Conservation (phyloP, 1,140 invertebrate species). For the Pseudomyrmex pallidus region DNA sequence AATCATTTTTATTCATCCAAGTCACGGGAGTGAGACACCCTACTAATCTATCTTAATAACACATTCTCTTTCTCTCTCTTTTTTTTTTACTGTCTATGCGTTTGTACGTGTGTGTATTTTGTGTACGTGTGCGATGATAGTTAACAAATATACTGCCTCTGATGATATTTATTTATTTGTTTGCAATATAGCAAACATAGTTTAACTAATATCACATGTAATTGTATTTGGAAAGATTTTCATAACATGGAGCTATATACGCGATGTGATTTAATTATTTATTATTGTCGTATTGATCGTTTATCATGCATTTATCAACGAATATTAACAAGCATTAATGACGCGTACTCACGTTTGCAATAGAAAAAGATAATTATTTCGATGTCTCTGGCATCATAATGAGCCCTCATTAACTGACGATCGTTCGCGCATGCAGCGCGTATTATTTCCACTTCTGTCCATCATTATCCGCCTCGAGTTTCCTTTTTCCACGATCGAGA, state of each 20-base stretch:
- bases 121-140: too few species aligned
- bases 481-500: slow-evolving; percentile 17
- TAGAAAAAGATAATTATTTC: slow-evolving; percentile 53
- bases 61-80: background rate
- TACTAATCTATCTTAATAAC: slow-evolving; percentile 23
- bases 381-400: slow-evolving; percentile 48
- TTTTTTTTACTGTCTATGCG: too few species aligned
- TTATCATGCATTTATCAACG: slow-evolving; percentile 33
- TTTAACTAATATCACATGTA: slow-evolving; percentile 7
- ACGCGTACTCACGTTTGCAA: slow-evolving; percentile 18
- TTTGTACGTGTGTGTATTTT: too few species aligned
- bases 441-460: slow-evolving; percentile 46
- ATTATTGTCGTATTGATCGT: slow-evolving; percentile 5
- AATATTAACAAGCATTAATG: slow-evolving; percentile 31
- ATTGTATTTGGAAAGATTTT: slow-evolving; percentile 22
- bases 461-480: slow-evolving; percentile 45
- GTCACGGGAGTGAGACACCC: slow-evolving; percentile 2
- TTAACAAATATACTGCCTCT: too few species aligned
- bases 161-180: background rate
- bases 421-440: background rate
- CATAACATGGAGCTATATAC: background rate
- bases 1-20: slow-evolving; percentile 46
- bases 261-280: slow-evolving; percentile 15
- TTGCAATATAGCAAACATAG: background rate
- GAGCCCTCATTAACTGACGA: slow-evolving; percentile 35